Base-by-base conservation (phyloP, 1,140 invertebrate genomes). In the Heliothis subflexa region DNA sequence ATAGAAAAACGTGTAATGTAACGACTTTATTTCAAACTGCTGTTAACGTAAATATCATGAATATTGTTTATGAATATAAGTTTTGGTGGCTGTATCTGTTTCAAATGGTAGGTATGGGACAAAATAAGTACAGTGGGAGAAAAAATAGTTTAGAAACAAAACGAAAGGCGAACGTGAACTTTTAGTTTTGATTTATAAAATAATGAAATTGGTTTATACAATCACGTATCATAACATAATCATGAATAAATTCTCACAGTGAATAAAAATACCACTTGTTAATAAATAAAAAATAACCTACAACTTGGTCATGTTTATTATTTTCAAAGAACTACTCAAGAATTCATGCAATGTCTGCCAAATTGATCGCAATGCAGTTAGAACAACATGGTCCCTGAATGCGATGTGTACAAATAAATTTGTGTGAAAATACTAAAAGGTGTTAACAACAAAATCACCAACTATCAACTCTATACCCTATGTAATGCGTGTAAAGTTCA, bases 291-390 rank as follows among this genome's bases (percentile, higher is more conserved):
- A 62, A 75, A 64, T 50, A 64, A 62, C n/a, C 47, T 52, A 75
- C 52, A 52, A 75, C 45, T 62, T 62, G 62, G 59, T 75, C 73
- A 64, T 75, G 59, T 75, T 78, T 78, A 50, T 52, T 73, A 81
- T 73, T 71, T 70, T 66, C 66, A 59, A 47, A 57, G 49, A 79
- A 85, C 54, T 82, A 80, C 83, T 88, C 84, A 87, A 89, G 80
- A 91, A 91, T 93, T 85, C 87, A 89, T 85, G 83, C 84, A 85
- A 89, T 88, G 85, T 85, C 79, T 87, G 86, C 85, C 86, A 91
- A 89, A 88, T 91, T 89, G 87, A 89, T 89, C 85, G 87, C 88
- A 88, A 88, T 88, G 87, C 85, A 82, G 85, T 89, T 91, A 90
- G 85, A 90, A 89, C 90, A 92, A 89, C 86, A 85, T 88, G 85